Conservation (phyloP, 2,888 invertebrate genomes). For the Lycophotia porphyrea region DNA sequence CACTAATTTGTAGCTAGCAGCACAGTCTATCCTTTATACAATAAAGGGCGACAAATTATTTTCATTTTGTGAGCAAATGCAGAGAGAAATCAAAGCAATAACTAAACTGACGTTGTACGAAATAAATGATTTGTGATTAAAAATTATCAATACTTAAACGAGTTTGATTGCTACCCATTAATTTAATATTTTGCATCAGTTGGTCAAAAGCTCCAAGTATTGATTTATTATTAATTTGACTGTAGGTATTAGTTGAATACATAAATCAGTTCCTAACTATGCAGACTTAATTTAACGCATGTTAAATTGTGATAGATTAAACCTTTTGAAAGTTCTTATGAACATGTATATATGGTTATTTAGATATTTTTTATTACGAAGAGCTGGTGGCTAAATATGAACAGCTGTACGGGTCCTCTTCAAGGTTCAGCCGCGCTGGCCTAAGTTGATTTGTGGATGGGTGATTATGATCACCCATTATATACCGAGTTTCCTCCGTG, state of each 20-base stretch:
- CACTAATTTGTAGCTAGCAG: not conserved
- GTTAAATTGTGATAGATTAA: conserved; percentile 1
- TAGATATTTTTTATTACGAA: not conserved
- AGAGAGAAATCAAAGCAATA: not conserved
- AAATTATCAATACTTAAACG: conserved; percentile 1
- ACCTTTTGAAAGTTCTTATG: not conserved
- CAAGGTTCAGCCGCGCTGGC: too few relatives aligned
- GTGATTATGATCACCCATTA: too few relatives aligned
- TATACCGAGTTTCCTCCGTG: not conserved
- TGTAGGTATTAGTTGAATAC: not conserved
- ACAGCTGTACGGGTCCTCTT: too few relatives aligned
- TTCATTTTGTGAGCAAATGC: not conserved
- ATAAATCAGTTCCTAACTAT: not conserved
- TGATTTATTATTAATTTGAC: conserved; percentile 11
- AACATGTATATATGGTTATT: not conserved
- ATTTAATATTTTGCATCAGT: conserved; percentile 18
- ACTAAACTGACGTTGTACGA: not conserved
- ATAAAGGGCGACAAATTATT: not conserved
- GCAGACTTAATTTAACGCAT: not conserved
- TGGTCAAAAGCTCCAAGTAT: conserved; percentile 2
- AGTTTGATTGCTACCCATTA: not conserved
- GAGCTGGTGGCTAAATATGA: too few relatives aligned
- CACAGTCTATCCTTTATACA: not conserved
- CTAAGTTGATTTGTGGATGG: too few relatives aligned
- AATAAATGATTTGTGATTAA: conserved; percentile 3